Conservation (phyloP, 1,140 invertebrate genomes). For the Schlechtendalia chinensis region DNA sequence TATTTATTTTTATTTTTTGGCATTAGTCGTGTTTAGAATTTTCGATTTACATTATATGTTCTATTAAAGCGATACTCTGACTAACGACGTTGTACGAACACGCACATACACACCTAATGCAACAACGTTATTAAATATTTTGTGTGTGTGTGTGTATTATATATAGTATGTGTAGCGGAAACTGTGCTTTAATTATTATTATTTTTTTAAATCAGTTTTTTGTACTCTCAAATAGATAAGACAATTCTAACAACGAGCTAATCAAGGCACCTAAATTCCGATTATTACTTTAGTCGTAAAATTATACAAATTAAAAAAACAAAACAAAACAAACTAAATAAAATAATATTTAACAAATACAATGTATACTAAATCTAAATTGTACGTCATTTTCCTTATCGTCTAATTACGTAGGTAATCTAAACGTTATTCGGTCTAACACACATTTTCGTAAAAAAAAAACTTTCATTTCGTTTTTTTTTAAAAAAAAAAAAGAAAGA, state of each 20-base stretch:
- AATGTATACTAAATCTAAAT: slow-evolving; percentile 34
- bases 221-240: slow-evolving; percentile 48
- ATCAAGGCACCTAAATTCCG: slow-evolving; percentile 48
- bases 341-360: slow-evolving; percentile 21
- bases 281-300: slow-evolving; percentile 21
- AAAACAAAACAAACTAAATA: neutral
- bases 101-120: neutral
- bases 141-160: neutral
- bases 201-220: slow-evolving; percentile 37
- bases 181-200: too few species aligned
- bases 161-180: neutral
- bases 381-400: slow-evolving; percentile 45
- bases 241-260: slow-evolving; percentile 46
- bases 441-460: neutral
- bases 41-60: neutral
- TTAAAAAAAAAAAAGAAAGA: slow-evolving; percentile 33
- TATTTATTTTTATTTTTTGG: too few species aligned
- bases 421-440: slow-evolving; percentile 39
- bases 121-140: neutral
- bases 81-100: neutral
- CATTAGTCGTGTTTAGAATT: neutral
- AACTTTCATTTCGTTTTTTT: neutral
- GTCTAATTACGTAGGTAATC: slow-evolving; percentile 41
- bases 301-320: slow-evolving; percentile 23
- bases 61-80: neutral